These are phyloP conservation scores for Carlito syrichta DNA, from an alignment of 2,113 vertebrate species.

Conservation along the genomic window DNA sequence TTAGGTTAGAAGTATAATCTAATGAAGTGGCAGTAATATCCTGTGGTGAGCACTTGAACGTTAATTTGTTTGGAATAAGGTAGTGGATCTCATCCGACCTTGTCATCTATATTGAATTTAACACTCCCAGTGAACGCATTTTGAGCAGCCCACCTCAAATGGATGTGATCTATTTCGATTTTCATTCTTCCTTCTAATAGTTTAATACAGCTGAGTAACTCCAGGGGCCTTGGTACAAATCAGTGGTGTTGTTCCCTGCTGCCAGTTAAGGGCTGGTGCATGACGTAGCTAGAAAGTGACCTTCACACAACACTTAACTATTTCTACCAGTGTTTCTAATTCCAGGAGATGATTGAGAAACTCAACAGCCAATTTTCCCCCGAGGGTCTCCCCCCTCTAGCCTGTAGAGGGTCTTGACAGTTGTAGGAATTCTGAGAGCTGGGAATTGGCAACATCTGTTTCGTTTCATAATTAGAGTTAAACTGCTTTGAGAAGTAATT, in stretches of 20 bases:
- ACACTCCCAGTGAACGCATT: background rate
- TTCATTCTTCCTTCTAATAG: slow-evolving; percentile 53
- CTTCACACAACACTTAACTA: slow-evolving; percentile 15
- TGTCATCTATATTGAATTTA: slow-evolving; percentile 35
- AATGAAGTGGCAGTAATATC: slow-evolving; percentile 26
- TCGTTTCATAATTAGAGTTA: slow-evolving; percentile 42
- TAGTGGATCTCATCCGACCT: slow-evolving; percentile 10
- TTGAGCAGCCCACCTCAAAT: background rate
- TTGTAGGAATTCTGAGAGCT: background rate
- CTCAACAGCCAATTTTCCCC: background rate
- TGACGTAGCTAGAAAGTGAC: background rate
- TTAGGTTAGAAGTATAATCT: slow-evolving; percentile 58
- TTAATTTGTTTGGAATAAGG: slow-evolving; percentile 43
- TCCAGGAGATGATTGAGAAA: slow-evolving; percentile 1
- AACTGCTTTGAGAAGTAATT: background rate
- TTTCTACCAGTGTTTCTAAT: background rate
- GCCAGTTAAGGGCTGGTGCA: background rate
- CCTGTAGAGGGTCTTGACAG: background rate
- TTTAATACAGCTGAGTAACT: slow-evolving; percentile 53
- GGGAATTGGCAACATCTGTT: slow-evolving; percentile 16
- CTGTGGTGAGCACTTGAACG: background rate
- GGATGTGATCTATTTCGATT: slow-evolving; percentile 51
- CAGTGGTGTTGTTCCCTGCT: background rate
- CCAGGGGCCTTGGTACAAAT: background rate
- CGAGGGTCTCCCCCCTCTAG: fast-evolving